Evolutionary conservation across 2,113 vertebrate species (phyloP).

Genomic region (Antechinus stuartii): DNA sequence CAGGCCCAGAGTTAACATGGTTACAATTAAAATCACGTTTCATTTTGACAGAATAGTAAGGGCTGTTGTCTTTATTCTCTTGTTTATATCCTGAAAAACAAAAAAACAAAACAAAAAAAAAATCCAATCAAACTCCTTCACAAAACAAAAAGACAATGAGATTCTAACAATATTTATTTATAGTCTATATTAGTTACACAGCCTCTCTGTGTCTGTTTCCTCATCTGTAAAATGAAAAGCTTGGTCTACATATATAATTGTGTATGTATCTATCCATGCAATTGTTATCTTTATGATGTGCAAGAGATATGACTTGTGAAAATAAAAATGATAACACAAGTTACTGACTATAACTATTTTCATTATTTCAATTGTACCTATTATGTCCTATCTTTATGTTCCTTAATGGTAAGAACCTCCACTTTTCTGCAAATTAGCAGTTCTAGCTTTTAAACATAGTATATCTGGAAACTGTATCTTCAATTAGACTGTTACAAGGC

Average conservation of each 20-base stretch:
- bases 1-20: constrained; percentile 56
- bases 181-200: not conserved
- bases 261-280: not conserved
- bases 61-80: constrained; percentile 50
- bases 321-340: not conserved
- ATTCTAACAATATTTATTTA: not conserved
- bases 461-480: not conserved
- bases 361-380: not conserved
- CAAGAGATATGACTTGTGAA: not conserved
- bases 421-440: not conserved
- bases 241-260: not conserved
- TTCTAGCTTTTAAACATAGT: not conserved
- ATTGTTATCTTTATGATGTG: not conserved
- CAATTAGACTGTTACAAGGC: not conserved
- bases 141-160: constrained; percentile 19
- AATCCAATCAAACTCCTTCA: constrained; percentile 30
- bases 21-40: constrained; percentile 78
- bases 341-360: not conserved
- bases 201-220: not conserved
- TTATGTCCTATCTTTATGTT: not conserved
- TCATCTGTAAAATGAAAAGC: not conserved
- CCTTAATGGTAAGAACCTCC: not conserved
- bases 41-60: constrained; percentile 78
- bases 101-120: not conserved
- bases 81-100: constrained; percentile 77